Conservation (phyloP, 2,888 invertebrate genomes). For the Dioctria rufipes region DNA sequence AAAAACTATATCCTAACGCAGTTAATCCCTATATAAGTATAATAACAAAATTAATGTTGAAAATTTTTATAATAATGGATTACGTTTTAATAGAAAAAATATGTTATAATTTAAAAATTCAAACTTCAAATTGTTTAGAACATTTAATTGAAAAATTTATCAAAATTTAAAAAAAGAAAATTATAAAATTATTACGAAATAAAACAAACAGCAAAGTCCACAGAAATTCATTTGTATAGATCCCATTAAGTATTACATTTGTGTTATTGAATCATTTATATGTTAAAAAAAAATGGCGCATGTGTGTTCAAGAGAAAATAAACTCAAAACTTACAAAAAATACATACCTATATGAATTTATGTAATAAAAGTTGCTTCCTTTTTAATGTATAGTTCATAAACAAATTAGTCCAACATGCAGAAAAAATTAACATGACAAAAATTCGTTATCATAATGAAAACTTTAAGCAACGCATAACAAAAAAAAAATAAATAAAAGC, state of each 20-base stretch:
- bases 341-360: slow-evolving; percentile 46
- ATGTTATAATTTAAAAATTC: too few relatives aligned
- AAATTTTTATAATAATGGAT: too few relatives aligned
- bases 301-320: slow-evolving; percentile 35
- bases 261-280: slow-evolving; percentile 4
- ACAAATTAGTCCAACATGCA: slow-evolving; percentile 35
- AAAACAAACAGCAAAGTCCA: slow-evolving; percentile 14
- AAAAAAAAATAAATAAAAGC: slow-evolving; percentile 11
- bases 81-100: too few relatives aligned
- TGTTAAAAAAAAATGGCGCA: not conserved
- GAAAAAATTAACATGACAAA: slow-evolving; percentile 3
- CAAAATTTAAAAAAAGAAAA: too few relatives aligned
- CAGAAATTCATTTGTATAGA: not conserved
- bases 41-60: too few relatives aligned
- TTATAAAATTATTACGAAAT: not conserved
- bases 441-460: slow-evolving; percentile 37
- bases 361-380: slow-evolving; percentile 50
- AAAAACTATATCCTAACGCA: not conserved
- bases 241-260: not conserved
- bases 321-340: slow-evolving; percentile 31
- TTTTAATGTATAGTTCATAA: slow-evolving; percentile 50
- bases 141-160: too few relatives aligned
- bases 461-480: slow-evolving; percentile 42
- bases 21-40: too few relatives aligned
- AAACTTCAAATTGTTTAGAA: too few relatives aligned